Evolutionary conservation across 2,797 vertebrate species (phyloP), one percentile per base, ranked within the genome.

Genomic region (Betta splendens): DNA sequence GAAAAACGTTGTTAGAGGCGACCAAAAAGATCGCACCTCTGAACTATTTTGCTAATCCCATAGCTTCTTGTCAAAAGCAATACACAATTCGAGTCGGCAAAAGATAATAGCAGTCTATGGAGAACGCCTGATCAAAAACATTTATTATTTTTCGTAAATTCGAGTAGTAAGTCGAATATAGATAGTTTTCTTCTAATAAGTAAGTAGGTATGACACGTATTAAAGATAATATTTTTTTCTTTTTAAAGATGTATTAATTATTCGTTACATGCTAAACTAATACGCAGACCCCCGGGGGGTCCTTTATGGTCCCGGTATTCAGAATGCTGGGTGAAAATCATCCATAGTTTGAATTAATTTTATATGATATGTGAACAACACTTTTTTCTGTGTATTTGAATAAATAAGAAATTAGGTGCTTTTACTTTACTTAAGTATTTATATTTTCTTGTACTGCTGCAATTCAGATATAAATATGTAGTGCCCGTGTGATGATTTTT

Each of bases 21-120:
- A 55, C 49, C 50, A 58, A 16, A 25, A 36, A 70, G 8, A 64
- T 23, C 42, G 58, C 57, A 80, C 67, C 60, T 57, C 42, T 38
- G 38, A 44, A 67, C 72, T 84, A 63, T 67, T 84, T 80, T 72
- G 79, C 69, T 86, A 87, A 86, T 85, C 79, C 75, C 65, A 60
- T 62, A 64, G 76, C 75, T 80, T 74, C 58, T 75, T 62, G 75
- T 72, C 75, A 73, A 32, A 31, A 45, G 44, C 42, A 57, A 75
- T 25, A 75, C 58, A 75, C 73, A 69, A 56, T 22, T 53, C 36
- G 20, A 56, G 59, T 72, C 58, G 57, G 64, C 56, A 75, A 72
- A 66, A 83, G 85, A 72, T 72, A 68, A 47, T 71, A 75, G 81
- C 2, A 10, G 77, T 22, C 59, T 48, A 20, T 2, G 1, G 2